Evolutionary conservation across 2,888 invertebrate species (phyloP), one percentile per base, ranked within the genome.

Genomic region (Amblyteles armatorius): DNA sequence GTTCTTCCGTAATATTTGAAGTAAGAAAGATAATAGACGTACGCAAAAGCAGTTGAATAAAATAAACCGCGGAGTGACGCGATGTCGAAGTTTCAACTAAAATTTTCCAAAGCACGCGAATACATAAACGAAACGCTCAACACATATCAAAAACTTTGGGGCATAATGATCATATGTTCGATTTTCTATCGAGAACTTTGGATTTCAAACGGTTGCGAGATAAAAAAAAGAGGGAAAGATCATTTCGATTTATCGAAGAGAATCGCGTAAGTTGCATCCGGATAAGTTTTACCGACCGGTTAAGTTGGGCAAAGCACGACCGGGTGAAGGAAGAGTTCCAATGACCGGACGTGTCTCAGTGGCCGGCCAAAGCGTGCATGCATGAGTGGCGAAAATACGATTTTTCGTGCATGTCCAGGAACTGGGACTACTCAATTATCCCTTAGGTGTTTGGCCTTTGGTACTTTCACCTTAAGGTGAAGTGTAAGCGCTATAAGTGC

Each of bases 71-170:
- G 19, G 40, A 60, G 22, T 6, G 29, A 13, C 19, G 6, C 19
- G n/a, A 67, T 9, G 26, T 19, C 40, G 11, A 67, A 67, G 19
- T 19, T 40, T 36, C 2, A 3, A 67, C 36, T 19, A 1, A 40
- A 67, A 19, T 40, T 67, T n/a, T 40, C 36, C 19, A 67, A 16
- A 40, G 36, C 29, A 19, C 36, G 22, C 65, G 29, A 33, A 11
- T 40, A 68, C 33, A 44, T 52, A 57, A 33, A 55, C 26, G 78
- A 71, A 82, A 82, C 33, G 57, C 79, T 82, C 79, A 57, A 79
- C 79, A 67, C 85, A 85, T 85, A 82, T 85, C 85, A 85, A 76
- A 65, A 65, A 84, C n/a, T 65, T 79, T 84, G 68, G 48, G 76
- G 48, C 60, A 40, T 60, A 65, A 65, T 50, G 36, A 57, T 40